Percentiles rank a stretch among this genome's conserved stretches.
Evolutionary conservation across 1,140 invertebrate genomes (phyloP).

Genomic region (Caenorhabditis inopinata): DNA sequence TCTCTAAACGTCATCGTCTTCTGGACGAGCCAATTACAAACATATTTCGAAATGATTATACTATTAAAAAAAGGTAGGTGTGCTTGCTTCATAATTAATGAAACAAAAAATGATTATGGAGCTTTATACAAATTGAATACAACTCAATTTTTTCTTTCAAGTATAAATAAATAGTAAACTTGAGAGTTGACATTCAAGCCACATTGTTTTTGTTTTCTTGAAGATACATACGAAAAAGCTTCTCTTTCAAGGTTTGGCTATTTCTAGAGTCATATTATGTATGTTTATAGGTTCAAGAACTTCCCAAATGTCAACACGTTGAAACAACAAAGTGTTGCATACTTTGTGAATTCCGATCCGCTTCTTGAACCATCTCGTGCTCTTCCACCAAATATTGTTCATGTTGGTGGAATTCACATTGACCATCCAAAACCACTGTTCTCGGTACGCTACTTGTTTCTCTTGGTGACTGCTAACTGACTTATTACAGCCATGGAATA

Average conservation of each 20-base stretch:
- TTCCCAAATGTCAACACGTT: constrained; percentile 53
- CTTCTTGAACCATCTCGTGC: constrained; percentile 51
- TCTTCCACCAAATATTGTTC: constrained; percentile 56
- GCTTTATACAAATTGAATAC: no score
- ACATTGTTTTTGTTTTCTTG: no score
- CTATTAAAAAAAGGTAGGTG: constrained; percentile 57
- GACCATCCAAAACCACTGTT: constrained; percentile 61
- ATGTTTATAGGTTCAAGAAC: constrained; percentile 22
- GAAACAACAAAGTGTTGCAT: constrained; percentile 59
- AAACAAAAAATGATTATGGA: no score
- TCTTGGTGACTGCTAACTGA: not conserved
- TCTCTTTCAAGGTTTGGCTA: no score
- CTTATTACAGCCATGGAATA: constrained; percentile 60
- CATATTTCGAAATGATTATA: constrained; percentile 61
- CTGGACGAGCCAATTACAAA: constrained; percentile 60
- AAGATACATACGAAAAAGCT: no score
- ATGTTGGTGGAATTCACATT: constrained; percentile 61
- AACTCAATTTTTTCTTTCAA: no score
- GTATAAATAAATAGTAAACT: no score
- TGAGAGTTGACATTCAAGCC: no score
- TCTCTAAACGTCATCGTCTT: constrained; percentile 46
- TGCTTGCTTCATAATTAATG: no score
- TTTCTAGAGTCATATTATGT: no score
- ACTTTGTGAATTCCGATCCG: constrained; percentile 61
- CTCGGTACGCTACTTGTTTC: constrained; percentile 42